Base-by-base conservation (phyloP, 2,797 vertebrate species). In the Coregonus ussuriensis region DNA sequence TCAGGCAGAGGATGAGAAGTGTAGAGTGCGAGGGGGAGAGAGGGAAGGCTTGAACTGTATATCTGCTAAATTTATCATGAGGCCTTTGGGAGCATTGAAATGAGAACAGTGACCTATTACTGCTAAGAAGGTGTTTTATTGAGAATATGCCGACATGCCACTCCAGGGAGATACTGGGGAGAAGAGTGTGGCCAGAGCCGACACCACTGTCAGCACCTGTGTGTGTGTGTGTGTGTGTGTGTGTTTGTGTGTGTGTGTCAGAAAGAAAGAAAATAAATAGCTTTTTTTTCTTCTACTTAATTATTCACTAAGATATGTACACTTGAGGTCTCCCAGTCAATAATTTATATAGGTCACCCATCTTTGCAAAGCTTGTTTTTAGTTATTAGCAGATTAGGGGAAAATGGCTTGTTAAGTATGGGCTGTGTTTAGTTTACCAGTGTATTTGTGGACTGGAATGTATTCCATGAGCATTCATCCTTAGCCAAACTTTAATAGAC, bases 71-170 rank as follows among this genome's bases (percentile, higher is more conserved):
- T 95, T 95, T 94, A 94, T 96, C 94, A 92, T 93, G 92, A 95
- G 96, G 94, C 96, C 96, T 95, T 87, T 91, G 96, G 96, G 96
- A 97, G 93, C 83, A 89, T 77, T 95, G 96, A 96, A 96, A 94
- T 89, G 92, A 96, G 94, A 96, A 94, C 93, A 92, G 96, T 96
- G 96, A 95, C 94, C 96, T 94, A 93, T 96, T 96, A 95, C 94
- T 93, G 94, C 95, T 96, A 93, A 96, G 94, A 96, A 96, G 95
- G 95, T 97, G 95, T 97, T 97, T 96, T 97, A 96, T 95, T 96
- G 95, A 95, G 95, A 97, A 95, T 93, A 94, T 77, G 78, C 93
- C 83, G 84, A 93, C 91, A 85, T 81, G 77, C 82, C 77, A 91
- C 96, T 95, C 95, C 86, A 91, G 91, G 65, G 94, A 95, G 92